phyloP scores from a whole-genome alignment of 2,113 vertebrate genomes.

The Hydrolagus affinis region DNA sequence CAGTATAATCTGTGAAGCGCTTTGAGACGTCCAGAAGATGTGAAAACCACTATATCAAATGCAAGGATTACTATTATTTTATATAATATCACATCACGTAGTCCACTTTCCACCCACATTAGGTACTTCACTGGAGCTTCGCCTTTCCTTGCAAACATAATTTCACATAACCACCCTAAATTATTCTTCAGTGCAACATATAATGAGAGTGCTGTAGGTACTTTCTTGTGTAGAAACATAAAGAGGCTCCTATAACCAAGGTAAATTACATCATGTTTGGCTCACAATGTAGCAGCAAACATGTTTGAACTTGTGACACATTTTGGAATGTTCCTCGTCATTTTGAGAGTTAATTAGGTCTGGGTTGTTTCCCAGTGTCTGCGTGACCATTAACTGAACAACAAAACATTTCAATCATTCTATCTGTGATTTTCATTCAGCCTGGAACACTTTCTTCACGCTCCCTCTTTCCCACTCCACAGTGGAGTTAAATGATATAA shows the following conservation, averaged over 20 bases:
- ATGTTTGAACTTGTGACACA: slow-evolving; percentile 17
- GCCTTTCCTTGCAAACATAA: no score
- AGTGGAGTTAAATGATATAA: neutral
- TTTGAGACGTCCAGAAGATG: no score
- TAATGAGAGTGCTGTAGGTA: neutral
- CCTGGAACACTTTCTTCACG: neutral
- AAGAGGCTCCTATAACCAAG: neutral
- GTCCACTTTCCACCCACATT: no score
- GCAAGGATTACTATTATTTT: no score
- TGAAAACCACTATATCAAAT: no score
- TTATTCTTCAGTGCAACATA: neutral
- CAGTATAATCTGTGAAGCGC: no score
- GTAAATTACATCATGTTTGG: slow-evolving; percentile 5
- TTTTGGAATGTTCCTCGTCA: slow-evolving; percentile 24
- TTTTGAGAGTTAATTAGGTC: slow-evolving; percentile 1
- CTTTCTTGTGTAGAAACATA: neutral
- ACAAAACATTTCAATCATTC: neutral
- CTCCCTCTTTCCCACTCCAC: no score
- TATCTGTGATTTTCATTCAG: neutral
- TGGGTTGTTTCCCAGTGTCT: slow-evolving; percentile 4
- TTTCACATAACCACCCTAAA: neutral
- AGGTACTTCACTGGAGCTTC: no score
- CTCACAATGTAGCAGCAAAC: neutral
- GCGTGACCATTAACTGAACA: neutral
- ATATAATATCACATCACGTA: no score